Conservation (phyloP, 2,888 invertebrate genomes). For the Altica lythri region DNA sequence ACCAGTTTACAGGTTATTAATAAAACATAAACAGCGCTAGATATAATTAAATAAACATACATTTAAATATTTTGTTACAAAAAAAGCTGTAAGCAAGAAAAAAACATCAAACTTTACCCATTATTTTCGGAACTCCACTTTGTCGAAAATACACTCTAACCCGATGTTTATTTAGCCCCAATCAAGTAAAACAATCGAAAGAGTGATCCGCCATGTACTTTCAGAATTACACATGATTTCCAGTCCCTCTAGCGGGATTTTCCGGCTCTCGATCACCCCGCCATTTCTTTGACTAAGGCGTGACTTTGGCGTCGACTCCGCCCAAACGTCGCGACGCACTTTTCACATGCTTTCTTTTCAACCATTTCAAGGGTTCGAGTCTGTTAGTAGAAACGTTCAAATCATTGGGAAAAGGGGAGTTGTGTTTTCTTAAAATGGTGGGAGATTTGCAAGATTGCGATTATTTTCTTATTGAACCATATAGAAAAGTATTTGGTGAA, state of each 20-base stretch:
- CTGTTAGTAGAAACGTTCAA: background rate
- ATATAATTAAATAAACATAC: too few relatives aligned
- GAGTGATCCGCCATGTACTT: constrained; percentile 49
- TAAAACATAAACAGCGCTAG: too few relatives aligned
- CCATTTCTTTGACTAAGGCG: constrained; percentile 43
- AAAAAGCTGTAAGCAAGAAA: constrained; percentile 17
- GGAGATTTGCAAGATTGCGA: background rate
- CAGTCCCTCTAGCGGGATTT: constrained; percentile 51
- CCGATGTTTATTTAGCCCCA: constrained; percentile 42
- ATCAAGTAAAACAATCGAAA: constrained; percentile 44
- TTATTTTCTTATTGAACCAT: too few relatives aligned
- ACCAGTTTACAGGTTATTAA: too few relatives aligned
- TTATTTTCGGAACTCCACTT: constrained; percentile 32
- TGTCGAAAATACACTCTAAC: constrained; percentile 37
- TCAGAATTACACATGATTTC: constrained; percentile 46
- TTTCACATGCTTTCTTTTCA: constrained; percentile 8
- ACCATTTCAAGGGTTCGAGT: constrained; percentile 15
- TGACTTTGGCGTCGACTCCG: constrained; percentile 36
- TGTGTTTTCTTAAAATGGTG: constrained; percentile 8
- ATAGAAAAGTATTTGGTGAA: too few relatives aligned
- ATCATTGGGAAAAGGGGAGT: background rate
- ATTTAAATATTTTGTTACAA: background rate
- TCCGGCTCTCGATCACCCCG: constrained; percentile 43
- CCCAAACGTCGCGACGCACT: constrained; percentile 31
- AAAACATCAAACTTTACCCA: constrained; percentile 44